These are phyloP conservation scores for Smittia aterrima DNA, from an alignment of 2,888 invertebrate species.

Conservation along the genomic window DNA sequence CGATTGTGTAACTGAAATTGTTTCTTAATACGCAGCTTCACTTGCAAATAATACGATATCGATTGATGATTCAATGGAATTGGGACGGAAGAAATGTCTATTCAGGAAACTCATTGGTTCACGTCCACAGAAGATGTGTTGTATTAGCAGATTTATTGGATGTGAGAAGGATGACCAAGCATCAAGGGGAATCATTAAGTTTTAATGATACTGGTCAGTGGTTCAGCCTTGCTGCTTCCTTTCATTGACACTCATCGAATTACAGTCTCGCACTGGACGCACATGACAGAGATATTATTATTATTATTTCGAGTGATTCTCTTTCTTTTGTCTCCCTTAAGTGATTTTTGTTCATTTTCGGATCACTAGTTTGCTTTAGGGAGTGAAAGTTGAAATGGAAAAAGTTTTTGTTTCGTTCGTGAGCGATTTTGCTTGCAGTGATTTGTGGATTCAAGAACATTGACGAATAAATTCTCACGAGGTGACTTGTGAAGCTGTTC, in stretches of 20 bases:
- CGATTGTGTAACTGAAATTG: neutral
- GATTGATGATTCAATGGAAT: neutral
- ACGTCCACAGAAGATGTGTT: neutral
- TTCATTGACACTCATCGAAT: neutral
- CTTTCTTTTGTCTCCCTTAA: slow-evolving; percentile 4
- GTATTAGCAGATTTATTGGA: neutral
- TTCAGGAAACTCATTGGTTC: neutral
- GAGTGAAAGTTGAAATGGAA: neutral
- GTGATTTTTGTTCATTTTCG: neutral
- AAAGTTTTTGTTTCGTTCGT: neutral
- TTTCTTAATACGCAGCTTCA: neutral
- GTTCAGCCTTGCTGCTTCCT: neutral
- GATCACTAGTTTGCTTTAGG: neutral
- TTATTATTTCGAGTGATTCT: neutral
- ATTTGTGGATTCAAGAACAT: neutral
- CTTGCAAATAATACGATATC: neutral
- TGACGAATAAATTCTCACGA: neutral
- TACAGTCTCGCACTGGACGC: neutral
- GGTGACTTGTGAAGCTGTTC: no score
- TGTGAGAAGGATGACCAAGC: neutral
- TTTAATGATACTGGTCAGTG: no score
- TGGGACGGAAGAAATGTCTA: neutral
- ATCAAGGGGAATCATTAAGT: no score
- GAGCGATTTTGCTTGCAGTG: neutral
- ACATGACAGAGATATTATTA: slow-evolving; percentile 6